Base-by-base conservation (phyloP, 1,140 invertebrate genomes). In the Drosophila orosa region DNA sequence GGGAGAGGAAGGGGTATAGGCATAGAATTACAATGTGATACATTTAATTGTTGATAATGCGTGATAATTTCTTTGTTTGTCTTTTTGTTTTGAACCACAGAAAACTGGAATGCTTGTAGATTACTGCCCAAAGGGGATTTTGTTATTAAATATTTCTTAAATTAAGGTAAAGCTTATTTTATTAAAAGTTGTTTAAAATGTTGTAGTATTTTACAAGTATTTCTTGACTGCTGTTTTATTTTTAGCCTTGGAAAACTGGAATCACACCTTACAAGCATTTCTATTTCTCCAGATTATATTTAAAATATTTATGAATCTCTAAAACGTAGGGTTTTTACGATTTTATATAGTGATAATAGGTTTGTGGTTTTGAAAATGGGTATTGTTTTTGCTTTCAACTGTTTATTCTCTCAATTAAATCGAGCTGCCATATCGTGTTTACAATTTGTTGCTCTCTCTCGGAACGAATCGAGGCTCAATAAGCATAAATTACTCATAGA, bases 401-500 rank as follows among this genome's bases (percentile, higher is more conserved):
- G 61, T 52, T 52, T 33, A 67, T 54, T 68, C 45, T 33, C 33
- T 68, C 68, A 71, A 71, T 71, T 71, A 58, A 67, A 71, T 35
- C 50, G 56, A 39, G 48, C 48, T 10, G 1, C n/a, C 66, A 67
- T 55, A 66, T 50, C 60, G 60, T 48, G 61, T 47, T 67, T 67
- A 66, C 63, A 66, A 37, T 29, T 37, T 35, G 31, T 37, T 5
- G 42, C 24, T 66, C 56, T 66, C 56, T 60, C 40, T 66, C 59
- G 40, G 13, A 68, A 69, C 40, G 65, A 57, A 57, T 71, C 65
- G 65, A 48, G 40, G 67, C 67, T 71, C 67, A 69, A 69, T 71
- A 39, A 69, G 65, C 65, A 47, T 48, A 58, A 72, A 72, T 72
- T 71, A 71, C 66, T 72, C 67, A 71, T 71, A 48, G 67, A 56